Evolutionary conservation across 2,888 invertebrate genomes (phyloP), one percentile per base, ranked within the genome.

Genomic region (Chirona hameri): DNA sequence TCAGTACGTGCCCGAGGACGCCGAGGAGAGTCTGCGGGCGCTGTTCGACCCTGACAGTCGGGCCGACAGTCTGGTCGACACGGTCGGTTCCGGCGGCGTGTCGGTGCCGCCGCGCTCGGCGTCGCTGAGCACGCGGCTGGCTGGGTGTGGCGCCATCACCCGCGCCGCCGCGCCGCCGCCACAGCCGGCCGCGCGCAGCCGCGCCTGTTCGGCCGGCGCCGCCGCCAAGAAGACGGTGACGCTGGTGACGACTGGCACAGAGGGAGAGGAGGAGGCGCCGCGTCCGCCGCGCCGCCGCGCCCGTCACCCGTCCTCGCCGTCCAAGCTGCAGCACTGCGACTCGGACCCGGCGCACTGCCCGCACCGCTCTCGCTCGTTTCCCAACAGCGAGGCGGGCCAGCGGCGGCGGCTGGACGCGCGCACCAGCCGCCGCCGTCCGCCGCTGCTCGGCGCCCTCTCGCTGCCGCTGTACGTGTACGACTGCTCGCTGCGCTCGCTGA

Each of bases 381-480:
- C 79, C 52, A 79, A 79, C 52, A 79, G 79, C 79, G 79, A 76
- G 31, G 39, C 76, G 76, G 39, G 76, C 76, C 76, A 39, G 76
- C 76, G 76, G 76, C 76, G 76, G 18, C 76, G 76, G 39, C 21
- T 15, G 7, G 29, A 39, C 31, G 29, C 39, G 5, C 31, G 76
- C 31, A 31, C 76, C 15, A 12, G 76, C 76, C 76, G 39, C 21
- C 76, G 76, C 76, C 76, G 39, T 1, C 76, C 76, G 76, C 21
- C 76, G 76, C 69, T 85, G 52, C 83, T 81, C 55, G 85, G 85
- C 21, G 65, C 85, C 24, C 83, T 84, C 69, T 83, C 81, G 2
- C 81, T 85, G 79, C 85, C 85, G 39, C 82, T 85, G 27, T 85
- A 84, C 81, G 81, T 84, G 21, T 85, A 83, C 81, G 85, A 85